Percentiles rank a stretch among this genome's conserved stretches.
phyloP scores from a whole-genome alignment of 2,888 invertebrate genomes.

The Nineta flava region DNA sequence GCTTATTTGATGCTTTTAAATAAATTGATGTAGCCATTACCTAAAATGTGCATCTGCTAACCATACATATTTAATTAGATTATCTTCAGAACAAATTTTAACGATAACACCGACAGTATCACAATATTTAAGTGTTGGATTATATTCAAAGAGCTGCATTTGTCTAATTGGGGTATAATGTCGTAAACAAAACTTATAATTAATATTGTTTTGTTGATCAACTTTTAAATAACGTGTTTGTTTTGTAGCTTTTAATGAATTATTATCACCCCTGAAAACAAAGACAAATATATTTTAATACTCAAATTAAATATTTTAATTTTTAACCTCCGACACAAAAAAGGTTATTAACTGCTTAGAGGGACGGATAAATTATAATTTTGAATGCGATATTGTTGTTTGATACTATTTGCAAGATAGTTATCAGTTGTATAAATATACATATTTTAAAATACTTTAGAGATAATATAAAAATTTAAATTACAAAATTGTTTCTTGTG shows the following conservation, averaged over 20 bases:
- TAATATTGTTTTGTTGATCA: conserved; percentile 17
- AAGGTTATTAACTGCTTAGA: too few species aligned
- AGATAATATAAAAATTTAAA: too few species aligned
- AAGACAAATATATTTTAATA: conserved; percentile 7
- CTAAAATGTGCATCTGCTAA: conserved; percentile 31
- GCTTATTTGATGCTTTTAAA: too few species aligned
- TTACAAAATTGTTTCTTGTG: too few species aligned
- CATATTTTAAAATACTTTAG: too few species aligned
- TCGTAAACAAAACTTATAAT: conserved; percentile 9
- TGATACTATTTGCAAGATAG: too few species aligned
- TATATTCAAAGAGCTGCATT: conserved; percentile 23
- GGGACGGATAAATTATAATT: too few species aligned
- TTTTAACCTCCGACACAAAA: too few species aligned
- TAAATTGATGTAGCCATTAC: too few species aligned
- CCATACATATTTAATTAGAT: conserved; percentile 26
- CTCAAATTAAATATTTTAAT: too few species aligned
- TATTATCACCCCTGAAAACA: conserved; percentile 32
- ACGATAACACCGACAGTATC: conserved; percentile 57
- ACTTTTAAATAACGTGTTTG: conserved; percentile 30
- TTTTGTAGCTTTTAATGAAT: conserved; percentile 37
- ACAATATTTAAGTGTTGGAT: conserved; percentile 45
- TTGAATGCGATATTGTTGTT: too few species aligned
- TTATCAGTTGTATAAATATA: too few species aligned
- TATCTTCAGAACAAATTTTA: conserved; percentile 31
- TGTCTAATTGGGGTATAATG: conserved; percentile 26